phyloP scores from a whole-genome alignment of 2,113 vertebrate genomes.

The Tenrec ecaudatus region DNA sequence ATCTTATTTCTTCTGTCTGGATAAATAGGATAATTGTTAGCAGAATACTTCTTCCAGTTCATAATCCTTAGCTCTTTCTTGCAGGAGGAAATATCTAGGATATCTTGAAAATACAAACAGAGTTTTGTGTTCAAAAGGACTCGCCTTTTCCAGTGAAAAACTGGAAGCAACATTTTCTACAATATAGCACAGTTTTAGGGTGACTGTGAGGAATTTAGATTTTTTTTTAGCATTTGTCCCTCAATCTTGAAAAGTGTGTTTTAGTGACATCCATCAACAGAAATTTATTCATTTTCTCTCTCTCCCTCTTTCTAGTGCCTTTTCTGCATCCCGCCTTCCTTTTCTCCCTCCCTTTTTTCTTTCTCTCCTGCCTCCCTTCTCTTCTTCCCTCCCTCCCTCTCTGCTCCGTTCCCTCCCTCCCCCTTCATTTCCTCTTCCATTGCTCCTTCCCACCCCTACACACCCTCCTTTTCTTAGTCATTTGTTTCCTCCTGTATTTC shows the following conservation, averaged over 20 bases:
- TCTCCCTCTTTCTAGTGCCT: neutral
- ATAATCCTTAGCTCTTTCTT: neutral
- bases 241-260: neutral
- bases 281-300: neutral
- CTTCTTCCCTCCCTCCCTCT: neutral
- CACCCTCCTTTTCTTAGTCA: too few species aligned
- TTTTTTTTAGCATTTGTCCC: neutral
- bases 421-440: neutral
- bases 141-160: neutral
- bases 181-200: neutral
- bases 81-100: neutral
- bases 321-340: too few species aligned
- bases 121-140: neutral
- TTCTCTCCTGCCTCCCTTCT: neutral
- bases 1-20: too few species aligned
- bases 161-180: neutral
- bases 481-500: neutral
- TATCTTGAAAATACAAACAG: neutral
- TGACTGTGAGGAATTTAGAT: neutral
- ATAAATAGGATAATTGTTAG: neutral
- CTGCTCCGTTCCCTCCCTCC: neutral
- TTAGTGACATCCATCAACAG: neutral
- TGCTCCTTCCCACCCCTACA: too few species aligned
- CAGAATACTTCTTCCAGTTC: neutral
- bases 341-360: neutral